A percentile compares a stretch with the other conserved stretches of the same genome.
Evolutionary conservation across 2,888 invertebrate genomes (phyloP).

Genomic region (Drosophila hamatofila): DNA sequence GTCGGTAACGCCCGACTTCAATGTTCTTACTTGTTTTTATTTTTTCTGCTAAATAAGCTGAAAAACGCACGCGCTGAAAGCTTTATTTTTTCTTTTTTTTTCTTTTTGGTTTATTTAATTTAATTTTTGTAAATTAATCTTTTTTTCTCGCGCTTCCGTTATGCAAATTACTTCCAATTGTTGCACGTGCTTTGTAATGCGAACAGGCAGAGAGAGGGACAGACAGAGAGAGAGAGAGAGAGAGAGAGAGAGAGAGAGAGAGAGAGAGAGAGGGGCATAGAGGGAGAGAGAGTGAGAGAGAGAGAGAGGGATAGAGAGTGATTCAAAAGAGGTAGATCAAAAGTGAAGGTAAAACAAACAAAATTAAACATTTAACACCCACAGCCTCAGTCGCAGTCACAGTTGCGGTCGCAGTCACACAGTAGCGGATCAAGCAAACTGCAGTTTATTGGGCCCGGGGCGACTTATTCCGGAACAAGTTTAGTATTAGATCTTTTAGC

Average conservation of each 20-base stretch:
- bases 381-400: slow-evolving; percentile 8
- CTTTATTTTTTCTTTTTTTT: background rate
- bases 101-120: background rate
- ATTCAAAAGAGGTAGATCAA: too few species aligned
- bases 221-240: background rate
- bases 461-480: too few species aligned
- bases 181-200: slow-evolving; percentile 38
- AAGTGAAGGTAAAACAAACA: slow-evolving; percentile 69
- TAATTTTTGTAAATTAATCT: background rate
- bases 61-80: slow-evolving; percentile 24
- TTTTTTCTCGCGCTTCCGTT: slow-evolving; percentile 46
- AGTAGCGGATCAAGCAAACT: slow-evolving; percentile 19
- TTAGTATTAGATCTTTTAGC: too few species aligned
- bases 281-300: background rate
- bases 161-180: slow-evolving; percentile 30
- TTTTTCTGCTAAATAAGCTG: slow-evolving; percentile 7
- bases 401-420: background rate
- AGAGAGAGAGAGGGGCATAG: background rate
- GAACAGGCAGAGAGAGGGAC: background rate
- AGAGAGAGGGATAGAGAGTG: slow-evolving; percentile 4
- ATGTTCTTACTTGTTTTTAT: too few species aligned
- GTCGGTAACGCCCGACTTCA: too few species aligned
- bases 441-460: slow-evolving; percentile 1
- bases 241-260: background rate
- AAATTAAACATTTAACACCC: slow-evolving; percentile 41